Evolutionary conservation across 2,797 vertebrate genomes (phyloP).

Genomic region (Lepidocolaptes lacrymiger): DNA sequence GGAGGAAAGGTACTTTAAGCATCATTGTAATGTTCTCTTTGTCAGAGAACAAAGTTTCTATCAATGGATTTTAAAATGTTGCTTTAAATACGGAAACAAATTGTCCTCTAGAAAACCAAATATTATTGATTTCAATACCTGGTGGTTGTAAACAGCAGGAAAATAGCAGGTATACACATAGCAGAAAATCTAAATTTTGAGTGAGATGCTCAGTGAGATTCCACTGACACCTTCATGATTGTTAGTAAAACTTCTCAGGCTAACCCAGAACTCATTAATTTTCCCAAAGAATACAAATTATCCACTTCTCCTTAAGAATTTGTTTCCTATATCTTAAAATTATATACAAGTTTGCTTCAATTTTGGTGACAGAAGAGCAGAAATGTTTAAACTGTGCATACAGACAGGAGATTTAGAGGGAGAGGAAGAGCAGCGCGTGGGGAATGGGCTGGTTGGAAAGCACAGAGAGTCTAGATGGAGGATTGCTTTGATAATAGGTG

Average conservation of each 20-base stretch:
- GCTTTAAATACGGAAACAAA: neutral
- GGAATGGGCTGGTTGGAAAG: neutral
- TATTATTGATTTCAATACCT: neutral
- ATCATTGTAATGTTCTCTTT: neutral
- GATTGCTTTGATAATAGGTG: neutral
- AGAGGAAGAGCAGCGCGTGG: neutral
- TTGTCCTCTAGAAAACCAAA: neutral
- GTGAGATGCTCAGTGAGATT: neutral
- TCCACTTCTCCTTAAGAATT: neutral
- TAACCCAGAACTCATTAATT: neutral
- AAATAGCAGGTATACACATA: neutral
- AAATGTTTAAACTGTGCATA: neutral
- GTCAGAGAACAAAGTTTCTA: neutral
- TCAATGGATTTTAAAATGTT: neutral
- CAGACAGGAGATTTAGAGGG: neutral
- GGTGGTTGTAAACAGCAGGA: neutral
- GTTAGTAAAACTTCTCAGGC: neutral
- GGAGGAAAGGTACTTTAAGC: neutral
- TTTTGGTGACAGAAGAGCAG: neutral
- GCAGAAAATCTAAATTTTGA: neutral
- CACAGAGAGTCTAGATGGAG: neutral
- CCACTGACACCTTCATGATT: neutral
- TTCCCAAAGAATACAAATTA: neutral
- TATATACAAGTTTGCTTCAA: neutral
- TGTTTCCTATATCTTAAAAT: neutral